Percentiles rank a stretch among this genome's conserved stretches.
These are phyloP conservation scores for Ladona fulva DNA, from an alignment of 1,140 invertebrate genomes.

Conservation along the genomic window DNA sequence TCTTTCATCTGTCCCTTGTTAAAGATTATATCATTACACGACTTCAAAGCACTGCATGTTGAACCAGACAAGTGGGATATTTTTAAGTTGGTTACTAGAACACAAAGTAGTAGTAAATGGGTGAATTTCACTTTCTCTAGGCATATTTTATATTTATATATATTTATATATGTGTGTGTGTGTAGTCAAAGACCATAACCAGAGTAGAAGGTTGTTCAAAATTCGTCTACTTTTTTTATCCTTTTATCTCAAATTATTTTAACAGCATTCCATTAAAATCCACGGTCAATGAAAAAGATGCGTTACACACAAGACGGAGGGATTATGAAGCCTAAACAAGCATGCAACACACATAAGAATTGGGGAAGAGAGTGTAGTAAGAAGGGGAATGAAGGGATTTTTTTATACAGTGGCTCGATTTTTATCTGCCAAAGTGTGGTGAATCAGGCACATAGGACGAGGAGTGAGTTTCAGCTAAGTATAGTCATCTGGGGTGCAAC, in stretches of 20 bases:
- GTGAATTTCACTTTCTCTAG: slow-evolving; percentile 6
- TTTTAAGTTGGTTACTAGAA: slow-evolving; percentile 5
- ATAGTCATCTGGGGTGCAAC: not conserved
- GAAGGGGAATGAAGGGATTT: not conserved
- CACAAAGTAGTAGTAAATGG: slow-evolving; percentile 9
- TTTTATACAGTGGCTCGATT: not conserved
- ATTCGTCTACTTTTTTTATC: not conserved
- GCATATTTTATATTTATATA: not conserved
- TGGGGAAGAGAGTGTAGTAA: not conserved
- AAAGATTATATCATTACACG: no score
- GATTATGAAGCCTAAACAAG: slow-evolving; percentile 6
- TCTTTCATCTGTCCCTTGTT: no score
- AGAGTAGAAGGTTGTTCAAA: not conserved
- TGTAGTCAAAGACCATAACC: slow-evolving; percentile 5
- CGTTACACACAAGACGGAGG: not conserved
- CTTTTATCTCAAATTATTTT: not conserved
- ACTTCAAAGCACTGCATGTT: no score
- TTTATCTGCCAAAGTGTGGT: not conserved
- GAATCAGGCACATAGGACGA: slow-evolving; percentile 7
- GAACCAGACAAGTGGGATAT: not conserved
- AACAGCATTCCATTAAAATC: slow-evolving; percentile 8
- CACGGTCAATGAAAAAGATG: slow-evolving; percentile 9
- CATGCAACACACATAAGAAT: slow-evolving; percentile 1
- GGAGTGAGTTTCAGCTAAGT: not conserved
- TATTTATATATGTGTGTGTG: slow-evolving; percentile 7